phyloP scores from a whole-genome alignment of 2,113 vertebrate species.

The Tauraco erythrolophus region DNA sequence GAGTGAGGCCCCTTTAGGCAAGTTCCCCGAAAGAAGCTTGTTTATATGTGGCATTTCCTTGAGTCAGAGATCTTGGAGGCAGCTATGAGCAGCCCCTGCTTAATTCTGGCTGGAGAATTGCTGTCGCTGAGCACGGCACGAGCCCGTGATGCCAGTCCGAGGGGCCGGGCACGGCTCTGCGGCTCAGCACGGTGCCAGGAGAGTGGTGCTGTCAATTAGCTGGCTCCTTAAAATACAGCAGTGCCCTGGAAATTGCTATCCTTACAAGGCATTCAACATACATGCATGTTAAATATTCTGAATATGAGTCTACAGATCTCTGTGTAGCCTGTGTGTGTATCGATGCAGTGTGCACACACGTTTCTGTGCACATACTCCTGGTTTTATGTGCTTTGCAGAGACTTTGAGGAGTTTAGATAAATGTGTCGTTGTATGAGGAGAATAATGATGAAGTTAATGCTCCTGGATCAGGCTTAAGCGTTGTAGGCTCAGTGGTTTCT shows the following conservation, averaged over 20 bases:
- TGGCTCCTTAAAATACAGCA: background rate
- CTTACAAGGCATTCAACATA: no score
- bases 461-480: background rate
- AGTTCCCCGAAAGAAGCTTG: background rate
- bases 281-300: rapidly evolving
- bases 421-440: background rate
- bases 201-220: rapidly evolving
- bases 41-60: rapidly evolving
- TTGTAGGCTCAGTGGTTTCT: background rate
- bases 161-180: background rate
- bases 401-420: background rate
- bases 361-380: rapidly evolving
- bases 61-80: background rate
- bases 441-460: background rate
- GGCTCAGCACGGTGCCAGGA: background rate
- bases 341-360: rapidly evolving
- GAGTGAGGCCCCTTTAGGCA: background rate
- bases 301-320: no score
- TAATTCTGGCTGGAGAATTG: rapidly evolving
- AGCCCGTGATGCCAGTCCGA: background rate
- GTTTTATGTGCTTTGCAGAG: background rate
- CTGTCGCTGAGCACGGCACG: rapidly evolving
- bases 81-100: background rate
- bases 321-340: background rate
- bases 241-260: background rate